These are phyloP conservation scores for Tillus elongatus DNA, from an alignment of 2,888 invertebrate genomes.

Conservation along the genomic window DNA sequence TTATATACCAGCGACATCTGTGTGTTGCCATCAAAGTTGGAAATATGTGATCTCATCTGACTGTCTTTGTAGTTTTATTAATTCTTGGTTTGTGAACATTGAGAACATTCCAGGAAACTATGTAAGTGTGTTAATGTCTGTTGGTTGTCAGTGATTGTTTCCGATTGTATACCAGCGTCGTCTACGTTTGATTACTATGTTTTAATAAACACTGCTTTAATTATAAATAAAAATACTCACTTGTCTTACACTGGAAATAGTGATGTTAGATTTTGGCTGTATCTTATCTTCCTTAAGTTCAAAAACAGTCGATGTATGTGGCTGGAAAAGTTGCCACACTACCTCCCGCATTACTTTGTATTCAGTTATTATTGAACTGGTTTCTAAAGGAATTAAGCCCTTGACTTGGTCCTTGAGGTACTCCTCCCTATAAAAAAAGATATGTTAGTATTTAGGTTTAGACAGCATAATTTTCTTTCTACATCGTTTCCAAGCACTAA, in stretches of 20 bases:
- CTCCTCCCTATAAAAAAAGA: conserved; percentile 29
- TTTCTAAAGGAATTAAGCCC: conserved; percentile 26
- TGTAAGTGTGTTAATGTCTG: too few species aligned
- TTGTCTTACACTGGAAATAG: conserved; percentile 34
- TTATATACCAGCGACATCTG: too few species aligned
- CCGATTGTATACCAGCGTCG: too few species aligned
- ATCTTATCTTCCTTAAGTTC: conserved; percentile 29
- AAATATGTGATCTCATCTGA: too few species aligned
- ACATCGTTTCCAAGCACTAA: too few species aligned
- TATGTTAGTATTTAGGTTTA: conserved; percentile 12
- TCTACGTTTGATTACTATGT: too few species aligned
- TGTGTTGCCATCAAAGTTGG: too few species aligned
- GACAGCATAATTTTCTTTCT: not conserved
- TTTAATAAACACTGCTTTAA: too few species aligned
- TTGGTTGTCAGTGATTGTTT: too few species aligned
- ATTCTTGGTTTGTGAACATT: too few species aligned
- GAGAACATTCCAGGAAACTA: too few species aligned
- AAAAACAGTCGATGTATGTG: conserved; percentile 32
- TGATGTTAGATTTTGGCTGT: conserved; percentile 29
- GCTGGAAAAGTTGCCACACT: conserved; percentile 35
- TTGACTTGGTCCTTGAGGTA: conserved; percentile 27
- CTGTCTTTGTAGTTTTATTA: too few species aligned
- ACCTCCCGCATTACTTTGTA: conserved; percentile 39
- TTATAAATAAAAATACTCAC: conserved; percentile 30
- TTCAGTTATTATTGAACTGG: conserved; percentile 32